Base-by-base conservation (phyloP, 2,113 vertebrate genomes). In the Sialia sialis region DNA sequence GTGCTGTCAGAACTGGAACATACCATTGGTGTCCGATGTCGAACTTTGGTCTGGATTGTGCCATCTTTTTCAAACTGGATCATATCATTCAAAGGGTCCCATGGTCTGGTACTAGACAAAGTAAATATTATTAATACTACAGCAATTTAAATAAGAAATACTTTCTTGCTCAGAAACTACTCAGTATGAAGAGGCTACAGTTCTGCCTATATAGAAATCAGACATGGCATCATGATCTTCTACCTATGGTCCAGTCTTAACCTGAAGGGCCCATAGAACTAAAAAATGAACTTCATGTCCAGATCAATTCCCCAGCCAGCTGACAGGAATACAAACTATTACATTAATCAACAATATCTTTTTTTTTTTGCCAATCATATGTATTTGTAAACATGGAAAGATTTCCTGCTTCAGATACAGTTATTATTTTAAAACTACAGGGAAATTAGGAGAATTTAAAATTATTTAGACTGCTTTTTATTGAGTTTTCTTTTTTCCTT, bases 1-100 rank as follows among this genome's bases (percentile, higher is more conserved):
- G 2, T 52, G 27, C n/a, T 27, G n/a, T 80, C 97, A 98, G 98
- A 98, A 97, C 94, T 96, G 95, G 97, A 98, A 98, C 98, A 91
- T 99, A 99, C 99, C 99, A 99, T 99, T 96, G 99, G 99, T 95
- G 99, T 99, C 91, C 98, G 98, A 98, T 99, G 99, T 78, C 98
- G 98, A 96, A 99, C 99, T 98, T 99, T 99, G 91, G 99, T 99
- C 98, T 99, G 99, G 98, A 99, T 98, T 89, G 98, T 98, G 95
- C 99, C 99, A 70, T 99, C 99, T 98, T 99, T 99, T 97, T 99
- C 99, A 90, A 99, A 99, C 90, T 99, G 99, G 98, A 99, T 98
- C 98, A 99, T 97, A 95, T 99, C 99, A 90, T 99, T 99, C 95
- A 99, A 98, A 60, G 99, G 99, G 96, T 99, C 99, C 99, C 99